Evolutionary conservation across 2,888 invertebrate genomes (phyloP), one percentile per base, ranked within the genome.

Genomic region (Buathra laborator): DNA sequence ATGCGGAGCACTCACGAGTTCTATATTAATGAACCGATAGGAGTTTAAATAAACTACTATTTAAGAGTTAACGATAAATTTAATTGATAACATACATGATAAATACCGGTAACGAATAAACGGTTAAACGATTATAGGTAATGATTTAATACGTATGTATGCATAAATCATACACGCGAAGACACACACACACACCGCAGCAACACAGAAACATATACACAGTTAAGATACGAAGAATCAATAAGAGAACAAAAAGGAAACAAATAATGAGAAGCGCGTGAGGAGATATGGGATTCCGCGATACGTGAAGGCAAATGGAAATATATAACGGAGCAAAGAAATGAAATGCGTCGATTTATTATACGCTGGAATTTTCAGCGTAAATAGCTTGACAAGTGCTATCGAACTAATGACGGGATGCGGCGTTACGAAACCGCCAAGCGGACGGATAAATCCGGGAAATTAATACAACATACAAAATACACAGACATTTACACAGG

Each of bases 101-200:
- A 85, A 86, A 67, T 81, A 85, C 48, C 77, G 82, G 77, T 81
- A 43, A 84, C 64, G 71, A 82, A 75, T 76, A 59, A 76, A 81
- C 77, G 64, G 64, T 81, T 74, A 77, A 51, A 75, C 53, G 66
- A 82, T 85, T 85, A 82, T 85, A 75, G 75, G 75, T 78, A 85
- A 82, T 81, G 67, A 81, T 82, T 85, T 79, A 79, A 83, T 79
- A 84, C 81, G 81, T 87, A 83, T 80, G 77, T 68, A 79, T 81
- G 87, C 81, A 84, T 81, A 78, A 84, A 78, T 64, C 75, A 79
- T 85, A 78, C 81, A 37, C 12, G 71, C 70, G 44, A 51, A 14
- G n/a, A 56, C 70, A 68, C 68, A 19, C 37, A 76, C 59, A 79
- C 67, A 72, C 70, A 66, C 68, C 24, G 24, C 24, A 24, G 24